phyloP scores from a whole-genome alignment of 2,797 vertebrate genomes.

The Gymnocypris eckloni region DNA sequence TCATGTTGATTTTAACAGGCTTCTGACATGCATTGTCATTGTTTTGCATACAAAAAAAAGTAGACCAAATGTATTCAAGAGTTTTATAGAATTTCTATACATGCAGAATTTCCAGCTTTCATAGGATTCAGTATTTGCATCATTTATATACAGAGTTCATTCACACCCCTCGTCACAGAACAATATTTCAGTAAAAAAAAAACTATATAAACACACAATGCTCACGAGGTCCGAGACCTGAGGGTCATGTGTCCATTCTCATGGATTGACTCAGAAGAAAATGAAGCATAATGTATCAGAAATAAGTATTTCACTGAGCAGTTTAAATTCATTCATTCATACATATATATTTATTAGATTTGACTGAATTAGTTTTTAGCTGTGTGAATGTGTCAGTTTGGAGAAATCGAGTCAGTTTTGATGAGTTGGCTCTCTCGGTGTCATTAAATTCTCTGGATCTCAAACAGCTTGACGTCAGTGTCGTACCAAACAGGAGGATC shows the following conservation, averaged over 20 bases:
- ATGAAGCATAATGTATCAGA: neutral
- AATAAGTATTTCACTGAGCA: neutral
- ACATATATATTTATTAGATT: neutral
- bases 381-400: neutral
- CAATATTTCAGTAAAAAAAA: constrained; percentile 6
- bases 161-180: neutral
- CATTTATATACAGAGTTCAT: constrained; percentile 31
- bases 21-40: neutral
- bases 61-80: neutral
- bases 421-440: neutral
- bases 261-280: neutral
- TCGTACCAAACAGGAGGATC: constrained; percentile 98
- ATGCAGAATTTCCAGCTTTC: constrained; percentile 1
- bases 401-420: neutral
- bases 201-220: neutral
- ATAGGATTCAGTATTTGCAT: neutral
- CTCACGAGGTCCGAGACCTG: neutral
- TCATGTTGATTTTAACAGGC: neutral
- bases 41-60: neutral
- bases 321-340: neutral
- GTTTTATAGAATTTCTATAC: constrained; percentile 3
- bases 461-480: constrained; percentile 96
- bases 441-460: constrained; percentile 93
- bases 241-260: neutral
- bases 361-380: neutral